Base-by-base conservation (phyloP, 2,797 vertebrate genomes). In the Adrianichthys oophorus region DNA sequence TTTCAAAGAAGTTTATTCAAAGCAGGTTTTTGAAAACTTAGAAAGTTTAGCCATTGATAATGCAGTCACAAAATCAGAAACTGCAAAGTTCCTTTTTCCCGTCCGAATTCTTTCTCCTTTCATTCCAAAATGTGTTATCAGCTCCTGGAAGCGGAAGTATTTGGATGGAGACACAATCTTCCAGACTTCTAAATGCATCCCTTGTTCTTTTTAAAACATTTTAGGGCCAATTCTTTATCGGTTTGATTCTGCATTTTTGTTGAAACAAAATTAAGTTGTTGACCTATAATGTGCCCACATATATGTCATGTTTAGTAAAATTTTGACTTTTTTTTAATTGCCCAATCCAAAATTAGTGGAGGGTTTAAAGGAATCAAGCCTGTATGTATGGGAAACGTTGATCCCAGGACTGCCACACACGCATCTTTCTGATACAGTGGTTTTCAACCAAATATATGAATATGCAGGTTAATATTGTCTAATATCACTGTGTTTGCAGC, bases 1-100 rank as follows among this genome's bases (percentile, higher is more conserved):
- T 92, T 92, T 91, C 74, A 90, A 89, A 90, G 79, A 87, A 70
- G 61, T 93, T 93, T 93, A 93, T 92, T 93, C 90, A 92, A 92
- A 92, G 87, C 90, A 89, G 88, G 82, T 79, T 82, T 89, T 90
- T 83, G 32, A 90, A 89, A 86, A 85, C 62, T 86, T 92, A 91
- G 87, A 91, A 92, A 92, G 87, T 88, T 75, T 81, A 92, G 85
- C 80, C 68, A 67, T 82, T 87, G 71, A 85, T 90, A 84, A 89
- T 85, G 83, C 80, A 81, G 87, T 86, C 84, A 88, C 84, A 91
- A 85, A 88, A 89, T 87, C 90, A 91, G 83, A 84, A 83, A 77
- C 86, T 78, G 74, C 72, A 87, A 70, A 55, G 18, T 78, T 68
- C 61, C 66, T 48, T 53, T 7, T 82, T 76, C 61, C 51, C 57